Percentiles rank a stretch among this genome's conserved stretches.
Conservation (phyloP, 2,888 invertebrate species). For the Xestia c-nigrum region DNA sequence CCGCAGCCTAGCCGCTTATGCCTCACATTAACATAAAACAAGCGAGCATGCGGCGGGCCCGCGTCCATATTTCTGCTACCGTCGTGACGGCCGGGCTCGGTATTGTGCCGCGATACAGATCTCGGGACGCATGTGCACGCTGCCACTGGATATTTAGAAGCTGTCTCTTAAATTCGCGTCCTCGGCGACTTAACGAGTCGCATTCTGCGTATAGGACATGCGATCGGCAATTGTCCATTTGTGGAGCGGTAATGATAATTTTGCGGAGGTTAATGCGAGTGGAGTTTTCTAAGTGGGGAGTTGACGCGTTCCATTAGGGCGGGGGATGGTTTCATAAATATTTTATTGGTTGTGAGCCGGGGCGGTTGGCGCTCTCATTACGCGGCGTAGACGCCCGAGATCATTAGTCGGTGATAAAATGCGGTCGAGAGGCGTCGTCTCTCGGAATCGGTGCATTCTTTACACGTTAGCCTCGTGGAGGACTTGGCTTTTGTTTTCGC, state of each 20-base stretch:
- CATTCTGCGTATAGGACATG: slow-evolving; percentile 86
- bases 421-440: slow-evolving; percentile 76
- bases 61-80: slow-evolving; percentile 89
- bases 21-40: slow-evolving; percentile 89
- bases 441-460: slow-evolving; percentile 79
- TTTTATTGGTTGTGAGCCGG: slow-evolving; percentile 85
- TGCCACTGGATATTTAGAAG: slow-evolving; percentile 89
- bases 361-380: slow-evolving; percentile 84
- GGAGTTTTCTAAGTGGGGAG: slow-evolving; percentile 76
- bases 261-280: slow-evolving; percentile 71
- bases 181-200: slow-evolving; percentile 86
- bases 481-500: slow-evolving; percentile 78
- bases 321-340: slow-evolving; percentile 87
- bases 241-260: slow-evolving; percentile 69
- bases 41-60: slow-evolving; percentile 80
- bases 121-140: slow-evolving; percentile 85
- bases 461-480: slow-evolving; percentile 71
- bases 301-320: slow-evolving; percentile 85
- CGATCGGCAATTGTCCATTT: slow-evolving; percentile 83
- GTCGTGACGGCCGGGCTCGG: slow-evolving; percentile 87
- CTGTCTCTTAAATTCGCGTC: slow-evolving; percentile 87
- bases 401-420: slow-evolving; percentile 89
- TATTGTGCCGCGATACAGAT: slow-evolving; percentile 89
- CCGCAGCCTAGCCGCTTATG: slow-evolving; percentile 77
- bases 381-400: slow-evolving; percentile 77